Conservation (phyloP, 2,888 invertebrate genomes). For the Campoplex nolae region DNA sequence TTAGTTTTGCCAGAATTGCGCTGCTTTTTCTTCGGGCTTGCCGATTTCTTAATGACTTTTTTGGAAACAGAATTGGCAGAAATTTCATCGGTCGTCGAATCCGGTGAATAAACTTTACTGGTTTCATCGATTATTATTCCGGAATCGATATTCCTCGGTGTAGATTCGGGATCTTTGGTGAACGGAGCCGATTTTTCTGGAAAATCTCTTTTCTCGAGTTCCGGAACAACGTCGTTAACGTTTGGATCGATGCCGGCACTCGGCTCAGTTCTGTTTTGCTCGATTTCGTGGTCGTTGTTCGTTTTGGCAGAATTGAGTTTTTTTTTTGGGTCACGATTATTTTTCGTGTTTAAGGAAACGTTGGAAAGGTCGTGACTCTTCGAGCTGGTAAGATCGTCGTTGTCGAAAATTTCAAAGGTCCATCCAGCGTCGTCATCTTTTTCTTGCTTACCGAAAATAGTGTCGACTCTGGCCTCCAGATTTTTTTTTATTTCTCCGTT, state of each 20-base stretch:
- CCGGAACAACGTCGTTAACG: neutral
- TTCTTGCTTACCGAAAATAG: slow-evolving; percentile 64
- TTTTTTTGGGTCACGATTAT: neutral
- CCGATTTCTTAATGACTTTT: slow-evolving; percentile 4
- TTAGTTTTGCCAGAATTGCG: slow-evolving; percentile 21
- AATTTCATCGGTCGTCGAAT: slow-evolving; percentile 5
- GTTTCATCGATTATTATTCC: neutral
- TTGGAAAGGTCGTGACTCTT: neutral
- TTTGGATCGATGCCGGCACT: neutral
- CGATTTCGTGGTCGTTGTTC: slow-evolving; percentile 2
- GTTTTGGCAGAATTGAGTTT: neutral
- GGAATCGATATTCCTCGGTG: neutral
- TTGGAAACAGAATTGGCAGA: neutral
- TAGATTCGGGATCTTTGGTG: neutral
- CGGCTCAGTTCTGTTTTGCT: neutral
- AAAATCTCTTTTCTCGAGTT: neutral
- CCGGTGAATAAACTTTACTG: too few species aligned
- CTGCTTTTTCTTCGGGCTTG: neutral
- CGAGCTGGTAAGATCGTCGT: slow-evolving; percentile 37
- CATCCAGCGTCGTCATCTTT: slow-evolving; percentile 59
- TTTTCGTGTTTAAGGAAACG: neutral
- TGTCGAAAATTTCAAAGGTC: slow-evolving; percentile 68
- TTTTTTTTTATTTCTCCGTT: slow-evolving; percentile 29
- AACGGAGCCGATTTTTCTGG: neutral
- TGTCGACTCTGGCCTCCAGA: slow-evolving; percentile 49